phyloP scores from a whole-genome alignment of 2,797 vertebrate species.

The Gymnoscopelus braueri region DNA sequence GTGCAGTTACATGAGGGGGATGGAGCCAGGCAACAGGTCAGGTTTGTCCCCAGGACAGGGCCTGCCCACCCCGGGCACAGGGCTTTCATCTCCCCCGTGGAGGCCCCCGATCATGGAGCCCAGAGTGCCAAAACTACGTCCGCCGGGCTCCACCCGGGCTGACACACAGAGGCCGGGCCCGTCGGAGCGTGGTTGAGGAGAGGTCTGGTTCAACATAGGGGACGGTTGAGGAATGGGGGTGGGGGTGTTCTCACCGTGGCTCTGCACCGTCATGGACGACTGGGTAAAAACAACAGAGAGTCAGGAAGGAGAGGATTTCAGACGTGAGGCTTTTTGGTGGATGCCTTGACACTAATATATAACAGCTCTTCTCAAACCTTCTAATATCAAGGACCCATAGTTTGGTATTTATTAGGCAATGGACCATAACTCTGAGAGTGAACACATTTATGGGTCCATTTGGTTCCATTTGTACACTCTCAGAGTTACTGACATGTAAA shows the following conservation, averaged over 20 bases:
- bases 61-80: background rate
- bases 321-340: too few relatives aligned
- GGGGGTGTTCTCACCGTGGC: constrained; percentile 59
- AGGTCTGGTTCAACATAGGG: background rate
- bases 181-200: constrained; percentile 11
- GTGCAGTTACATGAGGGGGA: constrained; percentile 25
- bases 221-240: constrained; percentile 49
- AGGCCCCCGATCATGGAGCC: constrained; percentile 63
- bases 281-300: constrained; percentile 28
- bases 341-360: too few relatives aligned
- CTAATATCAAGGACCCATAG: too few relatives aligned
- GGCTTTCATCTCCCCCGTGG: constrained; percentile 53
- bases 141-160: constrained; percentile 64
- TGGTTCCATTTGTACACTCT: too few relatives aligned
- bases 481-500: too few relatives aligned
- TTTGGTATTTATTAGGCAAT: too few relatives aligned
- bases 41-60: constrained; percentile 29
- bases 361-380: too few relatives aligned
- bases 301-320: too few relatives aligned
- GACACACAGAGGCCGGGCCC: constrained; percentile 54
- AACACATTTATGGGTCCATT: too few relatives aligned
- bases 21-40: constrained; percentile 46
- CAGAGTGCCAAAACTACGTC: constrained; percentile 40
- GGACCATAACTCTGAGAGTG: too few relatives aligned
- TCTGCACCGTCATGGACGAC: constrained; percentile 68